phyloP scores from a whole-genome alignment of 2,113 vertebrate species.

The Gasterosteus aculeatus region DNA sequence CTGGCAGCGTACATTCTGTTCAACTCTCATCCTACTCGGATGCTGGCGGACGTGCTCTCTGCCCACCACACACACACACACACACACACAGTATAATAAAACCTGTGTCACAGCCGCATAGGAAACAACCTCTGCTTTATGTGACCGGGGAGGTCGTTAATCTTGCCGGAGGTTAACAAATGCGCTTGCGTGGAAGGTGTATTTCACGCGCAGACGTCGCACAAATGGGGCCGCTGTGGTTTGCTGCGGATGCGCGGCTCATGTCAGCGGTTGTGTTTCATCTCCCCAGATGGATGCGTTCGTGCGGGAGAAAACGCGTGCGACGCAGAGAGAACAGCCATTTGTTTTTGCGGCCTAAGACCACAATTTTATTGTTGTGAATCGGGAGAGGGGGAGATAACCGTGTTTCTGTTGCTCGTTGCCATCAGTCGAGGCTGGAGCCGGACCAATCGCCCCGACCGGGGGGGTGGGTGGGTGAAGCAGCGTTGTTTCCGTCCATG shows the following conservation, averaged over 20 bases:
- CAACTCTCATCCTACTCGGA: conserved; percentile 49
- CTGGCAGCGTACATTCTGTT: conserved; percentile 51
- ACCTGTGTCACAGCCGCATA: conserved; percentile 67
- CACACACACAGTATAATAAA: conserved; percentile 59
- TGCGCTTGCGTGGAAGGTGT: conserved; percentile 76
- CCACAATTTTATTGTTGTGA: conserved; percentile 43
- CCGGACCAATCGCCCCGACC: too few species aligned
- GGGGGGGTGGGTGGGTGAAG: too few species aligned
- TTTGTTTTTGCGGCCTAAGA: conserved; percentile 49
- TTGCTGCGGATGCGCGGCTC: conserved; percentile 51
- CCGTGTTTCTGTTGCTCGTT: conserved; percentile 48
- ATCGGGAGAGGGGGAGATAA: neutral
- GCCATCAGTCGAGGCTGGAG: conserved; percentile 42
- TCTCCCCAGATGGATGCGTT: conserved; percentile 65
- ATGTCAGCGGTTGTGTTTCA: conserved; percentile 65
- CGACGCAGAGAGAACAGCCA: conserved; percentile 40
- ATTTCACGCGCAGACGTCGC: conserved; percentile 73
- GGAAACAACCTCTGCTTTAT: conserved; percentile 79
- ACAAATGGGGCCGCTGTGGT: conserved; percentile 78
- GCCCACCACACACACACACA: conserved; percentile 35
- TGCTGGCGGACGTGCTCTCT: conserved; percentile 33
- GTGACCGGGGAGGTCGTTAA: conserved; percentile 75
- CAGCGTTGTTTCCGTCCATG: conserved; percentile 40
- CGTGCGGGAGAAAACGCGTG: conserved; percentile 50
- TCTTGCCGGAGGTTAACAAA: conserved; percentile 80